Evolutionary conservation across 2,113 vertebrate genomes (phyloP), one percentile per base, ranked within the genome.

Genomic region (Corydoras maculifer): DNA sequence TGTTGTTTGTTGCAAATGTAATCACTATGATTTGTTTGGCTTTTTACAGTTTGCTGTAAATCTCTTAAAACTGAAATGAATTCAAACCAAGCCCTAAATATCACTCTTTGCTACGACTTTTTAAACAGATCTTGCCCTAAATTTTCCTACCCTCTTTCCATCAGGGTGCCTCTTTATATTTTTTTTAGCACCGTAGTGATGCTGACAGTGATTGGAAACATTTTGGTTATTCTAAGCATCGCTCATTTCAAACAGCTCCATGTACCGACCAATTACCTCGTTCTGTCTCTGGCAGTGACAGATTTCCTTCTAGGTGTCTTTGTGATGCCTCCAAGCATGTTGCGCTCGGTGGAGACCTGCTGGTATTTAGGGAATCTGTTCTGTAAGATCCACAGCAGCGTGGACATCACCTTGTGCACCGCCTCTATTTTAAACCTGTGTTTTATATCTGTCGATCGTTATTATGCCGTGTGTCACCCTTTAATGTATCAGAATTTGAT

Each of bases 401-500:
- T 69, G 9, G 78, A 80, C 35, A 70, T 83, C 25, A 77, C 71
- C 31, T 68, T 81, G 49, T 78, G 80, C 58, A 77, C 73, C 0
- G 69, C 71, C 1, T 83, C 82, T 9, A 79, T 83, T 14, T 31
- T 82, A 62, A 73, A 78, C 51, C 65, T 83, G 9, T 75, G 76
- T 5, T 78, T 80, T 11, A 83, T 83, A 15, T 75, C 82, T 9
- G 67, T 83, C 2, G 82, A 83, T 43, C 78, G 82, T 10, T 80
- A 83, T 54, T 78, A 77, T 54, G 82, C 82, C 5, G 75, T 83
- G 6, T 80, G 80, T 51, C 65, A 80, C n/a, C 82, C 80, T 0
- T 70, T 94, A 35, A 84, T 87, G 65, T 93, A 93, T 68, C 89
- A 84, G 77, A 69, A 66, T 54, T 90, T 85, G 76, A 91, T 93